Evolutionary conservation across 2,888 invertebrate species (phyloP).

Genomic region (Phasia obesa): DNA sequence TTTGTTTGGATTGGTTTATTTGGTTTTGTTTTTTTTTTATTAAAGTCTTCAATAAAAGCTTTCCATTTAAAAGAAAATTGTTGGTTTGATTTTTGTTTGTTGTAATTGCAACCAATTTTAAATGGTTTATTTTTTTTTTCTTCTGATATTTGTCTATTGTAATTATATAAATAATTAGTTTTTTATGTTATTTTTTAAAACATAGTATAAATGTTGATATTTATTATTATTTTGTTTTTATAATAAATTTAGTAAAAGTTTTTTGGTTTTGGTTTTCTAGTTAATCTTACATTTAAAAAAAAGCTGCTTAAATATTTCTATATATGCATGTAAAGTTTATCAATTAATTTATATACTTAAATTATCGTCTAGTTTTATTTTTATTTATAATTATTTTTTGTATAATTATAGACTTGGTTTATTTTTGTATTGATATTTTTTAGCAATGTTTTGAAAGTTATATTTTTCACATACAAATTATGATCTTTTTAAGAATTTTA

Average conservation of each 20-base stretch:
- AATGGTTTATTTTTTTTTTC: slow-evolving; percentile 67
- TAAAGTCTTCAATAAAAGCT: slow-evolving; percentile 75
- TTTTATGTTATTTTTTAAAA: slow-evolving; percentile 43
- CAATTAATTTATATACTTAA: slow-evolving; percentile 68
- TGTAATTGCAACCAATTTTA: slow-evolving; percentile 68
- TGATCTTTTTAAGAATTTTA: slow-evolving; percentile 6
- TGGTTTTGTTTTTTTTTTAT: slow-evolving; percentile 56
- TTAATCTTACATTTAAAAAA: slow-evolving; percentile 69
- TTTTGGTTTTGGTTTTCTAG: slow-evolving; percentile 41
- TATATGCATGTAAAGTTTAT: slow-evolving; percentile 54
- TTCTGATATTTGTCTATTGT: slow-evolving; percentile 71
- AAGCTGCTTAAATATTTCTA: slow-evolving; percentile 70
- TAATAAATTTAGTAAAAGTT: slow-evolving; percentile 63
- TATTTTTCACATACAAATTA: slow-evolving; percentile 48
- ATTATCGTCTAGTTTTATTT: slow-evolving; percentile 60
- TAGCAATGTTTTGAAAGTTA: slow-evolving; percentile 56
- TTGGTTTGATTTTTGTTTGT: slow-evolving; percentile 55
- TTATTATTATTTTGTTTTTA: slow-evolving; percentile 41
- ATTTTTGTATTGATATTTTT: slow-evolving; percentile 8
- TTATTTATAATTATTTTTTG: slow-evolving; percentile 43
- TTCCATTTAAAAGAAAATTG: slow-evolving; percentile 77
- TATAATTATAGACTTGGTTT: slow-evolving; percentile 40
- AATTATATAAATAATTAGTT: slow-evolving; percentile 57
- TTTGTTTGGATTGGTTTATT: slow-evolving; percentile 42
- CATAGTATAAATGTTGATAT: slow-evolving; percentile 63